Evolutionary conservation across 1,140 invertebrate genomes (phyloP), one percentile per base, ranked within the genome.

Genomic region (Eciton burchellii): DNA sequence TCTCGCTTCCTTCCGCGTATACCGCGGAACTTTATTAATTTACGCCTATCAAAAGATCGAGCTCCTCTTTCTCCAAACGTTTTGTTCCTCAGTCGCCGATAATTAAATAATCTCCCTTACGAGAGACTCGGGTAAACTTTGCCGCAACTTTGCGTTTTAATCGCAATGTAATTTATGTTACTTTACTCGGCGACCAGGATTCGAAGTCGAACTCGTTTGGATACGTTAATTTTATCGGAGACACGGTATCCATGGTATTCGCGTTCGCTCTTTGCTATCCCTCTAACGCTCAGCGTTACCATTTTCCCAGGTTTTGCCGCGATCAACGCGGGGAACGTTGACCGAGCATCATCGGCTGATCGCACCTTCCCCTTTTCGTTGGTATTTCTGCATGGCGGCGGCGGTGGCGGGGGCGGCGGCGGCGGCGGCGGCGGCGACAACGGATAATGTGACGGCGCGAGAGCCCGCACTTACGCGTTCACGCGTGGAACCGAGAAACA

Each of bases 401-500:
- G 81, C 35, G 35, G 6, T 6, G 6, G 6, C 35, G 73, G 49
- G n/a, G 81, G 81, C 35, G 35, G 6, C 35, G 6, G 6, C 35
- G 73, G 49, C 24, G 81, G 81, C 35, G 24, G 12, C 26, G 84
- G 52, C 24, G 81, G 81, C 35, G 35, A 35, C 35, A 35, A 35
- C 35, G 73, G 49, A 79, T 87, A 83, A 83, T 82, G 74, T 41
- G 76, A 83, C 81, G 81, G 14, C 41, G 52, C 49, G 29, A 16
- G 49, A 70, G 79, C 72, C 79, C 41, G 84, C 81, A 56, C 76
- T 86, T 84, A 86, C 81, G 85, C 81, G 81, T 66, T 56, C 68
- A 19, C 81, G 86, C 86, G 86, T 84, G 72, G 66, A 84, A 71
- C 72, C 72, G 86, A 79, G 82, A 87, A 87, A 88, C 84, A 62